These are phyloP conservation scores for silkworm (Bombyx mori) DNA, from an alignment of 1,140 invertebrate genomes.

Conservation along the genomic window DNA sequence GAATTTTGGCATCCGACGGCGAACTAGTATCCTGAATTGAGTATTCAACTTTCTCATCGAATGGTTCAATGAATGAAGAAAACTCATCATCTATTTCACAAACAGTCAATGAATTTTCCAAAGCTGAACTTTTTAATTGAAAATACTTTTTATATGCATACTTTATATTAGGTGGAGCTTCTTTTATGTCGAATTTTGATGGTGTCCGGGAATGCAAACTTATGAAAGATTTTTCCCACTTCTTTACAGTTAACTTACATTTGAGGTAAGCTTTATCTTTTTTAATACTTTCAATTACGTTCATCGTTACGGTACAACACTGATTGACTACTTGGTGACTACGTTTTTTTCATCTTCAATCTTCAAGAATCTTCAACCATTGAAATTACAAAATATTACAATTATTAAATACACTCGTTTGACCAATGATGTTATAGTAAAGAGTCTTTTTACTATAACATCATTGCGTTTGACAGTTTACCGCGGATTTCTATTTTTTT, in stretches of 20 bases:
- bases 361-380: not conserved
- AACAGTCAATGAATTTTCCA: constrained; percentile 77
- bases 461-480: too few relatives aligned
- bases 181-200: constrained; percentile 85
- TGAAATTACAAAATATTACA: not conserved
- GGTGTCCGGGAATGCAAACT: constrained; percentile 77
- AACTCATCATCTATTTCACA: constrained; percentile 48
- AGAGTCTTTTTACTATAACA: too few relatives aligned
- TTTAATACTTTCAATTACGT: constrained; percentile 55
- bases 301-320: constrained; percentile 27
- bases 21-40: constrained; percentile 18
- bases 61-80: constrained; percentile 42
- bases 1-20: constrained; percentile 26
- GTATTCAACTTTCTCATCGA: constrained; percentile 17
- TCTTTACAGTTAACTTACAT: constrained; percentile 81
- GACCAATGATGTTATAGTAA: too few relatives aligned
- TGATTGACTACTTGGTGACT: constrained; percentile 1
- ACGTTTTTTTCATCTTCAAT: not conserved
- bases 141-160: constrained; percentile 87
- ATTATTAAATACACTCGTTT: too few relatives aligned
- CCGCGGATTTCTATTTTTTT: too few relatives aligned
- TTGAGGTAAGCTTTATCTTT: constrained; percentile 69
- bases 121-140: constrained; percentile 79
- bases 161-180: constrained; percentile 78
- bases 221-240: constrained; percentile 85